Evolutionary conservation across 2,888 invertebrate genomes (phyloP).

Genomic region (Agelastica alni): DNA sequence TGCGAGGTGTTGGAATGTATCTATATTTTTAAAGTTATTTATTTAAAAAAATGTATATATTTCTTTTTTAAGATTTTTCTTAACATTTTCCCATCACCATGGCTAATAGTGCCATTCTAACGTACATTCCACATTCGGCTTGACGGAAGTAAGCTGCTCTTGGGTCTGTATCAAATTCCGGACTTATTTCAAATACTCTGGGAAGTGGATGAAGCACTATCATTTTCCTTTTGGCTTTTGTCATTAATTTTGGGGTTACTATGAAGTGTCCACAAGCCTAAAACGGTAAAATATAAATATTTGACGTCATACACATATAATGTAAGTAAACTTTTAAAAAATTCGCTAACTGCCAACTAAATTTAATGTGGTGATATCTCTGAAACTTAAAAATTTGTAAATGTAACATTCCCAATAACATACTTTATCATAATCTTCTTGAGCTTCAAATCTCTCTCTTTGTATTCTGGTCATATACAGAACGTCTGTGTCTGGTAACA

Average conservation of each 20-base stretch:
- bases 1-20: too few species aligned
- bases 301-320: too few species aligned
- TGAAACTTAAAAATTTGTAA: too few species aligned
- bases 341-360: too few species aligned
- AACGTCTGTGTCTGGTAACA: conserved; percentile 92
- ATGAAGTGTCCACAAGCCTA: conserved; percentile 86
- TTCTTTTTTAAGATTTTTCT: conserved; percentile 25
- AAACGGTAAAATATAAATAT: conserved; percentile 40
- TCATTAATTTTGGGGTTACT: conserved; percentile 95
- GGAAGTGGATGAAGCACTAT: conserved; percentile 98
- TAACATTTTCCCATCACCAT: conserved; percentile 75
- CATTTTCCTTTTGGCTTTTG: conserved; percentile 89
- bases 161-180: conserved; percentile 94
- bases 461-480: conserved; percentile 99
- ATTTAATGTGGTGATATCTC: too few species aligned
- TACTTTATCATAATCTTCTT: conserved; percentile 87
- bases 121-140: conserved; percentile 97
- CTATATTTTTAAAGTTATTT: too few species aligned
- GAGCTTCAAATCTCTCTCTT: conserved; percentile 82
- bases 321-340: too few species aligned
- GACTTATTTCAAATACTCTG: conserved; percentile 90
- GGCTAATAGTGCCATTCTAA: conserved; percentile 95
- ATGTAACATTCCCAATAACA: too few species aligned
- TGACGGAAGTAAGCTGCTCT: conserved; percentile 98
- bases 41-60: too few species aligned